Percentiles rank a stretch among this genome's conserved stretches.
These are phyloP conservation scores for Timema cristinae DNA, from an alignment of 2,888 invertebrate genomes.

Conservation along the genomic window DNA sequence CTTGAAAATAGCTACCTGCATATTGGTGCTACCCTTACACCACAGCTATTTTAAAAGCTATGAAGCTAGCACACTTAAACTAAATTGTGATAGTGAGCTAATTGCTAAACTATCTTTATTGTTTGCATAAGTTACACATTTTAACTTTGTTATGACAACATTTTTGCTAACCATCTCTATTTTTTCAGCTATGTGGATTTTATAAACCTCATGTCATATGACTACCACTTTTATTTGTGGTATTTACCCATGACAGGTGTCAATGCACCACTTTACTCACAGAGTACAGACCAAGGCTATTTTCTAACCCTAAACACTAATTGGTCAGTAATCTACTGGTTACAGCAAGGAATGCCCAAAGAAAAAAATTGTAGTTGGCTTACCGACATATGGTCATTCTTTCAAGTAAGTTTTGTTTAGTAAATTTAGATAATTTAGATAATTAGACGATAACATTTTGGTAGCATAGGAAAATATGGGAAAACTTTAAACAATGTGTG, in stretches of 20 bases:
- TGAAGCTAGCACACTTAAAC: too few relatives aligned
- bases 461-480: too few relatives aligned
- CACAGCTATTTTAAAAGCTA: too few relatives aligned
- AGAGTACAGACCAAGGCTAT: slow-evolving; percentile 57
- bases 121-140: too few relatives aligned
- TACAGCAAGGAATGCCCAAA: slow-evolving; percentile 66
- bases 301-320: slow-evolving; percentile 73
- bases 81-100: too few relatives aligned
- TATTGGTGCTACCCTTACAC: too few relatives aligned
- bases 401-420: slow-evolving; percentile 52
- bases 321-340: slow-evolving; percentile 75
- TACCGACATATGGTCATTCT: slow-evolving; percentile 84
- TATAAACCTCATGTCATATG: slow-evolving; percentile 89
- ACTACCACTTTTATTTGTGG: slow-evolving; percentile 75
- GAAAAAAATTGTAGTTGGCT: slow-evolving; percentile 76
- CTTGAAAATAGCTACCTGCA: too few relatives aligned
- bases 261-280: slow-evolving; percentile 73
- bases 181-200: slow-evolving; percentile 66
- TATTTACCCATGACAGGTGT: slow-evolving; percentile 77
- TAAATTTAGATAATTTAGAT: too few relatives aligned
- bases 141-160: too few relatives aligned
- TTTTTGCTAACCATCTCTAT: background rate
- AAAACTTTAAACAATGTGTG: too few relatives aligned
- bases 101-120: too few relatives aligned
- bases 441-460: too few relatives aligned